Conservation (phyloP, 2,888 invertebrate species). For the Melanotus villosus region DNA sequence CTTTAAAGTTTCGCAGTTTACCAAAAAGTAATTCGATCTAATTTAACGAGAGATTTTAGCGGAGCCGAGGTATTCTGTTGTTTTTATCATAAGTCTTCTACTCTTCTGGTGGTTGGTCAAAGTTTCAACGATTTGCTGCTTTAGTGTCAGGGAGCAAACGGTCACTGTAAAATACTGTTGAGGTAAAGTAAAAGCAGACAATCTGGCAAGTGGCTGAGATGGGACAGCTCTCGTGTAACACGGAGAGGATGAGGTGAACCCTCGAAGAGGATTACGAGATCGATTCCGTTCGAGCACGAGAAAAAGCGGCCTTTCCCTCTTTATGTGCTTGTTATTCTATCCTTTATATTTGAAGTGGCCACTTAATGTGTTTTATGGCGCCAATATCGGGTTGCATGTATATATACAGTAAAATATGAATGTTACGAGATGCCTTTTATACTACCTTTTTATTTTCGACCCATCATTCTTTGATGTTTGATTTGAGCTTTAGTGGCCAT, state of each 20-base stretch:
- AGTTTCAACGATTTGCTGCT: constrained; percentile 20
- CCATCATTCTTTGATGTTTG: constrained; percentile 46
- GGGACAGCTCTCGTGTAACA: constrained; percentile 48
- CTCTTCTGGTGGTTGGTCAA: not conserved
- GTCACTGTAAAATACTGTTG: constrained; percentile 44
- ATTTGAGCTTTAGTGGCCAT: constrained; percentile 42
- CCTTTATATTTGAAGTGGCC: constrained; percentile 66
- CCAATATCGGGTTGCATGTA: constrained; percentile 63
- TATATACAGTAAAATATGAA: constrained; percentile 62
- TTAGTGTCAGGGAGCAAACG: constrained; percentile 33
- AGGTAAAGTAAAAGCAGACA: constrained; percentile 50
- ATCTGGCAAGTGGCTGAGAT: constrained; percentile 53
- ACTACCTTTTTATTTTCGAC: constrained; percentile 43
- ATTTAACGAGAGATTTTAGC: too few relatives aligned
- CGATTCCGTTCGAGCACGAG: constrained; percentile 63
- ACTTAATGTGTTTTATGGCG: constrained; percentile 65
- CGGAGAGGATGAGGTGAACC: constrained; percentile 56
- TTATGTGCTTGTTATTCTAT: constrained; percentile 66
- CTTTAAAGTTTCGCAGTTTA: too few relatives aligned
- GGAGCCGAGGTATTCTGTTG: not conserved
- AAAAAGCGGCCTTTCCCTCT: constrained; percentile 59
- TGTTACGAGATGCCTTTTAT: constrained; percentile 50
- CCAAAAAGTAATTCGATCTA: too few relatives aligned
- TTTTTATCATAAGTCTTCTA: not conserved
- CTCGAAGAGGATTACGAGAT: constrained; percentile 65